These are phyloP conservation scores for Cyclophora punctaria DNA, from an alignment of 2,888 invertebrate genomes.

Conservation along the genomic window DNA sequence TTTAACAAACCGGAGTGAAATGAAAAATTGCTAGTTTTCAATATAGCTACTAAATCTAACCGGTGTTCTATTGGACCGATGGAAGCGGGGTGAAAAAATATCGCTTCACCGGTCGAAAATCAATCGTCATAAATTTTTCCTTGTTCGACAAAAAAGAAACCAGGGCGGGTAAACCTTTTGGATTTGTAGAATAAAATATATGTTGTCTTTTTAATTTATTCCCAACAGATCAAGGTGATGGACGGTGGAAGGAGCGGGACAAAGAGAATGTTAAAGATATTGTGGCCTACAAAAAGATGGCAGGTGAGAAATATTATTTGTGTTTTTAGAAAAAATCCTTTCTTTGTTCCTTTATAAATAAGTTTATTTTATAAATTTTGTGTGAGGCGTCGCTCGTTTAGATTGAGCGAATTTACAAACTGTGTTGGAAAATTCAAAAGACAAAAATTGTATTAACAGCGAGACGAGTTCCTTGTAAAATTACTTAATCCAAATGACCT, in stretches of 20 bases:
- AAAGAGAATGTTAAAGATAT: conserved; percentile 32
- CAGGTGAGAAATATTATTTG: conserved; percentile 34
- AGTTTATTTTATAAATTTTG: too few relatives aligned
- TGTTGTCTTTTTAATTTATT: conserved; percentile 34
- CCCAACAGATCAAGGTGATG: conserved; percentile 53
- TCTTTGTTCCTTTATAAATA: background rate
- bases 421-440: too few relatives aligned
- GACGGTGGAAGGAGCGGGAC: conserved; percentile 54
- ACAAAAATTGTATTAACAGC: too few relatives aligned
- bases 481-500: too few relatives aligned
- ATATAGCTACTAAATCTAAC: conserved; percentile 14
- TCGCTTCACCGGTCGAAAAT: conserved; percentile 25
- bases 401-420: too few relatives aligned
- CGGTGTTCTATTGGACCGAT: conserved; percentile 10
- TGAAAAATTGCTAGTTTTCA: conserved; percentile 10
- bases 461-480: too few relatives aligned
- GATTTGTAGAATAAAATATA: conserved; percentile 17
- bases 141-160: conserved; percentile 32
- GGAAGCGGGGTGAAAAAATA: conserved; percentile 21
- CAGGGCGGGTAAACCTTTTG: conserved; percentile 20
- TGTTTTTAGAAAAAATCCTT: background rate
- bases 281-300: conserved; percentile 39
- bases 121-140: conserved; percentile 27
- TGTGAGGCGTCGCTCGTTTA: too few relatives aligned
- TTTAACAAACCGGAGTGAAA: conserved; percentile 11